phyloP scores from a whole-genome alignment of 2,797 vertebrate species.

The Pantherophis vulpinus region DNA sequence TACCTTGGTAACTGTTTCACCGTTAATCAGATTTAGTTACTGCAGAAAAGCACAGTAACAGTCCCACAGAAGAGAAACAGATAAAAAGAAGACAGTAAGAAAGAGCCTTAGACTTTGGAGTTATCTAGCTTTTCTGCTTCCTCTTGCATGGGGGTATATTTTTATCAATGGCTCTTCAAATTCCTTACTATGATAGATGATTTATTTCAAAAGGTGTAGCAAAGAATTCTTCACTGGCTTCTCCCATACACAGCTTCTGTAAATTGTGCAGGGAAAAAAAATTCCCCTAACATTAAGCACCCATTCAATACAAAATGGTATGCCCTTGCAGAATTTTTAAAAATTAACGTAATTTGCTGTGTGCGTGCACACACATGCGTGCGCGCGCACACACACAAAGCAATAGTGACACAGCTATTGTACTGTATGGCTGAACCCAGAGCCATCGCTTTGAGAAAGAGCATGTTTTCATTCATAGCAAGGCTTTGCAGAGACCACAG shows the following conservation, averaged over 20 bases:
- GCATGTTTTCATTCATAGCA: neutral
- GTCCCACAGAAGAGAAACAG: too few relatives aligned
- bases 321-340: neutral
- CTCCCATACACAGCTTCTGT: neutral
- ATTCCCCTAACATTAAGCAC: neutral
- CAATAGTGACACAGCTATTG: neutral
- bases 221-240: neutral
- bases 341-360: neutral
- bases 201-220: neutral
- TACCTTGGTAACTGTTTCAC: neutral
- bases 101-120: neutral
- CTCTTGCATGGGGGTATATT: neutral
- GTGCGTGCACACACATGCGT: too few relatives aligned
- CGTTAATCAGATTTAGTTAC: neutral
- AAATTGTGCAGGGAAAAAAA: neutral
- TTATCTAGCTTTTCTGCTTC: conserved; percentile 28
- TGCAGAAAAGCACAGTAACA: neutral
- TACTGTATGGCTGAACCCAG: neutral
- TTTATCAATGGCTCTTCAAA: neutral
- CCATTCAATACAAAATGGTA: neutral
- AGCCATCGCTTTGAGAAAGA: neutral
- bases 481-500: neutral
- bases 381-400: too few relatives aligned
- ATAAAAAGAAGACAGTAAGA: neutral
- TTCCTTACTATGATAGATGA: neutral